Evolutionary conservation across 2,888 invertebrate genomes (phyloP), one percentile per base, ranked within the genome.

Genomic region (Lydus trimaculatus): DNA sequence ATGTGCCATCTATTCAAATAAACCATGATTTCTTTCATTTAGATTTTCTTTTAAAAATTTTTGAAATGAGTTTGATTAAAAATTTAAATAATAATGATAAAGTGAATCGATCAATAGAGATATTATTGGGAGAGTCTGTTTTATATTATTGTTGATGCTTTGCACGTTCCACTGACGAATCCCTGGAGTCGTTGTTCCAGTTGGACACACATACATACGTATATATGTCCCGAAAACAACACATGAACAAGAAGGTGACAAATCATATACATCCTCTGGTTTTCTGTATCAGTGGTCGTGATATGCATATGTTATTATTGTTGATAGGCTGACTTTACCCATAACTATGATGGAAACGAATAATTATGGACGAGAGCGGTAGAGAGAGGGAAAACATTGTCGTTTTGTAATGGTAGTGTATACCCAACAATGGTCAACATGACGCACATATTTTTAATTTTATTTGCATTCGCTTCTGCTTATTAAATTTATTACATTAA

Each of bases 141-240:
- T 71, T 69, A 64, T 33, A 59, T 67, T 59, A 20, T 69, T 63
- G 69, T 70, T 66, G 65, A 75, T 76, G 73, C 76, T 20, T 65
- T 31, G 70, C 74, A 73, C 76, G 75, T 75, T 65, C 64, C 63
- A 68, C 43, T 43, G 68, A 33, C 69, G 71, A 68, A 74, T 73
- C 72, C 72, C 74, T 73, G 67, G 59, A 61, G 71, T 64, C 61
- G 73, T 72, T 70, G 73, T 75, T 74, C 66, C 67, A 72, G 61
- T 72, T 71, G 74, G 72, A 73, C 73, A 69, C 75, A 73, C 72
- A 4, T 2, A 33, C 33, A 33, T 11, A 33, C 11, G 8, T 9
- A 63, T 66, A 65, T 71, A 68, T 73, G 69, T 68, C 59, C 61
- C 67, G 4, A 65, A 72, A 73, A 43, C 70, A 68, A 69, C 66